Conservation (phyloP, 2,888 invertebrate genomes). For the Hedya salicella region DNA sequence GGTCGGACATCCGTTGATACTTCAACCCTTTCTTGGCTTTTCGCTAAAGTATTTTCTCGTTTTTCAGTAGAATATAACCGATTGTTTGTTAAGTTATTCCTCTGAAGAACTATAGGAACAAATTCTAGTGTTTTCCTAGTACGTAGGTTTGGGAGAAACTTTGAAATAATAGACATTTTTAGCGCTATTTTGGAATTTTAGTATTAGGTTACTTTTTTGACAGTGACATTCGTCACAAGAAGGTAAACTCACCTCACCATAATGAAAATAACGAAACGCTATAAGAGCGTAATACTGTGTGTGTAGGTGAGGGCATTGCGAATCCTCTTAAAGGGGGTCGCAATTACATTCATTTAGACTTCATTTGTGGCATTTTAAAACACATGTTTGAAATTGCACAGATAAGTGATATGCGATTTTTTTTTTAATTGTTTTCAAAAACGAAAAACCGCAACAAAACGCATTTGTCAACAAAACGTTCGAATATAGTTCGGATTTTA, state of each 20-base stretch:
- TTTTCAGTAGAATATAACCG: constrained; percentile 66
- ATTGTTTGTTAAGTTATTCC: constrained; percentile 56
- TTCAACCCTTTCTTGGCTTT: constrained; percentile 70
- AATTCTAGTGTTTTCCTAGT: constrained; percentile 56
- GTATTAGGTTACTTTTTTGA: background rate
- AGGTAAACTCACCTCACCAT: too few relatives aligned
- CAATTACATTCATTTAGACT: too few relatives aligned
- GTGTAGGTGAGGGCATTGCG: too few relatives aligned
- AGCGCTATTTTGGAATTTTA: background rate
- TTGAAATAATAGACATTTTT: constrained; percentile 73
- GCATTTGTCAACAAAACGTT: background rate
- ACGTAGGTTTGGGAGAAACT: constrained; percentile 66
- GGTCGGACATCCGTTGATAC: constrained; percentile 86
- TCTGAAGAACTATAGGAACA: constrained; percentile 57
- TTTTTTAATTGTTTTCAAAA: too few relatives aligned
- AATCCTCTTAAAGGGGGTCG: too few relatives aligned
- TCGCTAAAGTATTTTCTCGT: constrained; percentile 62
- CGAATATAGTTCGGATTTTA: background rate
- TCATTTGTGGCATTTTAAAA: too few relatives aligned
- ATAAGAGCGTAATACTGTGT: too few relatives aligned
- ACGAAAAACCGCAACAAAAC: background rate
- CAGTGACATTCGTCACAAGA: background rate
- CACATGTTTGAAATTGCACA: too few relatives aligned
- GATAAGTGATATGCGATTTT: too few relatives aligned
- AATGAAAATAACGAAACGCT: too few relatives aligned